Evolutionary conservation across 1,140 invertebrate genomes (phyloP).

Genomic region (Platyura marginata): DNA sequence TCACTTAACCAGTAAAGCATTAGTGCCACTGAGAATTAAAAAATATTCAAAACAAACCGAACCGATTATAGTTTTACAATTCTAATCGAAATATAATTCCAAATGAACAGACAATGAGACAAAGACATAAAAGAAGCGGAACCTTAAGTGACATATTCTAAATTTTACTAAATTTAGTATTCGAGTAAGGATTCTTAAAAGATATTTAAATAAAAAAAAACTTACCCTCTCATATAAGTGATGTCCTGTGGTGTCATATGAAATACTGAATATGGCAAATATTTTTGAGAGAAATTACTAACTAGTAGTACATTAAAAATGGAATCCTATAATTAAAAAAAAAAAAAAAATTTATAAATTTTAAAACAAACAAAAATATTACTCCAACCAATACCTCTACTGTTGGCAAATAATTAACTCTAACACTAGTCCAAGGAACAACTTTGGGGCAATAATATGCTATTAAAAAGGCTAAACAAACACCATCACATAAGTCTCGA

Average conservation of each 20-base stretch:
- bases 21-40: no score
- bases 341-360: no score
- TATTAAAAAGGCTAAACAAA: constrained; percentile 71
- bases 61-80: no score
- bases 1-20: no score
- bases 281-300: constrained; percentile 66
- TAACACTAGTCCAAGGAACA: constrained; percentile 53
- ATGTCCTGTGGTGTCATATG: constrained; percentile 93
- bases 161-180: no score
- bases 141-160: no score
- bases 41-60: no score
- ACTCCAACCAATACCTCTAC: constrained; percentile 8
- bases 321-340: constrained; percentile 68
- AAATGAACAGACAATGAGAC: no score
- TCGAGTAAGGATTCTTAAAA: no score
- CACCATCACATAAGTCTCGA: constrained; percentile 78
- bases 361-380: constrained; percentile 14
- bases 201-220: constrained; percentile 6
- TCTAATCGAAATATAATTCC: no score
- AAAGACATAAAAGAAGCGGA: no score
- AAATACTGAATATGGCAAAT: constrained; percentile 77
- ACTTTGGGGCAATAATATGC: constrained; percentile 88
- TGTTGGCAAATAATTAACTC: constrained; percentile 47
- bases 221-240: constrained; percentile 81
- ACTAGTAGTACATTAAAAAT: constrained; percentile 86